A percentile compares a stretch with the other conserved stretches of the same genome.
Evolutionary conservation across 2,888 invertebrate genomes (phyloP).

Genomic region (Calliopum simillimum): DNA sequence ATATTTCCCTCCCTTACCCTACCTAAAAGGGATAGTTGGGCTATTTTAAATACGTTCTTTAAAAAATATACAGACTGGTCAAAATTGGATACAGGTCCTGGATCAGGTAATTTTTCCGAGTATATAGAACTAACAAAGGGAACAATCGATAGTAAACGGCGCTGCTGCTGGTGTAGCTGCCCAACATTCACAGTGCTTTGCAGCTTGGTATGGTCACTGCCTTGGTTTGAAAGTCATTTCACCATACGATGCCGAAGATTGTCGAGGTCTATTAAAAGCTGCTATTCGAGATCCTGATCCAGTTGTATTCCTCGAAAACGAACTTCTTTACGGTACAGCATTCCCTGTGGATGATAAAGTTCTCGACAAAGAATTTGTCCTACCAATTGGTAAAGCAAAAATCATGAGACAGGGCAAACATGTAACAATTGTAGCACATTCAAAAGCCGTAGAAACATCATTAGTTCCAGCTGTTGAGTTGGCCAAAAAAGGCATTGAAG

Average conservation of each 20-base stretch:
- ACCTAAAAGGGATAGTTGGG: too few relatives aligned
- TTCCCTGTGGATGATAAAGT: conserved; percentile 94
- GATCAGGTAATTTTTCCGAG: too few relatives aligned
- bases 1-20: too few relatives aligned
- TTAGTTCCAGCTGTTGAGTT: conserved; percentile 90
- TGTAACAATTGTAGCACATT: conserved; percentile 91
- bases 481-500: conserved; percentile 86
- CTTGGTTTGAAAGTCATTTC: conserved; percentile 96
- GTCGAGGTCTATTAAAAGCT: conserved; percentile 88
- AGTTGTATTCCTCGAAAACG: conserved; percentile 95
- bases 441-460: conserved; percentile 85
- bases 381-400: conserved; percentile 96
- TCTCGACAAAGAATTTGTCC: conserved; percentile 84
- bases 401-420: conserved; percentile 86
- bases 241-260: conserved; percentile 93
- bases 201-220: conserved; percentile 95
- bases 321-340: conserved; percentile 88
- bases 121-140: too few relatives aligned
- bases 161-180: conserved; percentile 95
- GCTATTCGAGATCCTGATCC: conserved; percentile 97
- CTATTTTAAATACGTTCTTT: too few relatives aligned
- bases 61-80: too few relatives aligned
- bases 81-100: too few relatives aligned
- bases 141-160: too few relatives aligned
- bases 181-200: conserved; percentile 98